Percentiles rank a stretch among this genome's conserved stretches.
These are phyloP conservation scores for Strigamia maritima DNA, from an alignment of 2,888 invertebrate genomes.

Conservation along the genomic window DNA sequence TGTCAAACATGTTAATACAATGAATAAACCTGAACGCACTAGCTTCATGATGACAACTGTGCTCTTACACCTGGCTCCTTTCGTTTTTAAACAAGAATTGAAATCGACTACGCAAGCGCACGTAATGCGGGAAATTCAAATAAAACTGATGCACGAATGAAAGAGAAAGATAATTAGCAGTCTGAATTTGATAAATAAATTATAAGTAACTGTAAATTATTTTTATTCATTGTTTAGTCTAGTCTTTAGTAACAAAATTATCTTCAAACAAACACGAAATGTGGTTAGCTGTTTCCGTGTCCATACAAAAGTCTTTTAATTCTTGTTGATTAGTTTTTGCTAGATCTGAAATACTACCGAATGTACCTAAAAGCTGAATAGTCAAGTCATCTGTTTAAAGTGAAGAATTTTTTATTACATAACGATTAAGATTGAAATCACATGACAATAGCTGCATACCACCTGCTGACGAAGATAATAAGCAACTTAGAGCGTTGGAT, in stretches of 20 bases:
- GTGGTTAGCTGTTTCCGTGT: too few species aligned
- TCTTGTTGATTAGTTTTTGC: background rate
- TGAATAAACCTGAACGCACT: background rate
- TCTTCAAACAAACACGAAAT: background rate
- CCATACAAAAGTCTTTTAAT: background rate
- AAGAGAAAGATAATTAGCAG: background rate
- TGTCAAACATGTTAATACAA: background rate
- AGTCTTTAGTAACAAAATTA: background rate
- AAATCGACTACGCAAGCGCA: background rate
- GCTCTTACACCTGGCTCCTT: background rate
- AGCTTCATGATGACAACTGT: background rate
- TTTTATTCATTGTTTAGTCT: background rate
- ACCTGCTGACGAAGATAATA: too few species aligned
- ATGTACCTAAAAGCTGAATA: background rate
- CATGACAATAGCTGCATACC: too few species aligned
- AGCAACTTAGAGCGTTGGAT: background rate
- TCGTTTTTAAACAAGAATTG: background rate
- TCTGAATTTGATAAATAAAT: background rate
- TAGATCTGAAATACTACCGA: background rate
- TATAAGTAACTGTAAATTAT: background rate
- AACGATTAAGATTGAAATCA: too few species aligned
- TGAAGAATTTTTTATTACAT: background rate
- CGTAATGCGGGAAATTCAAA: background rate
- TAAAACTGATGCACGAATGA: background rate
- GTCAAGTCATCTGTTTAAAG: background rate